These are phyloP conservation scores for Pluvialis apricaria DNA, from an alignment of 2,113 vertebrate species.

Conservation along the genomic window DNA sequence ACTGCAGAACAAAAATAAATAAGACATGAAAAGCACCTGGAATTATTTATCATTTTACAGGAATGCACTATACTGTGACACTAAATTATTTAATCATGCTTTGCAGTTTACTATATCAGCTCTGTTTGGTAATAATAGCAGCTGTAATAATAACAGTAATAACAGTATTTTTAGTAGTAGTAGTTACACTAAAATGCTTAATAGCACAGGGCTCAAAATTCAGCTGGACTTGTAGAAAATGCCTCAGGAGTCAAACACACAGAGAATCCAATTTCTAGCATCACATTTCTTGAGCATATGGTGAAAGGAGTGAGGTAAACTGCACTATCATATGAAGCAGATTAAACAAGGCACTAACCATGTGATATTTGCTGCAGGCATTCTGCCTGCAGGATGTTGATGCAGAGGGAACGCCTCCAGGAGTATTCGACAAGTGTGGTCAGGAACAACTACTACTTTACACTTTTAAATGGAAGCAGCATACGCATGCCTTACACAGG, in stretches of 20 bases:
- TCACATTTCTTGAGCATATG: background rate
- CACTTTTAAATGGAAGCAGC: background rate
- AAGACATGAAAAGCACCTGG: background rate
- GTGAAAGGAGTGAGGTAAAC: background rate
- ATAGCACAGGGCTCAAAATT: background rate
- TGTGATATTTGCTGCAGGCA: background rate
- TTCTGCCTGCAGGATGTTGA: background rate
- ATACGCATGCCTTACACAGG: background rate
- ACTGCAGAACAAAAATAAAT: background rate
- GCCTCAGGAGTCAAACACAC: background rate
- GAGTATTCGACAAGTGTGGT: background rate
- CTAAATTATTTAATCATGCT: background rate
- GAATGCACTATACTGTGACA: background rate
- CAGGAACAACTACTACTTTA: background rate
- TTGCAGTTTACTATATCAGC: background rate
- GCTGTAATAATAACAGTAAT: background rate
- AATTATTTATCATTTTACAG: background rate
- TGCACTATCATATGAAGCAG: background rate
- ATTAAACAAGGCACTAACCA: background rate
- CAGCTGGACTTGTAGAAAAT: background rate
- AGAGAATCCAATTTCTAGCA: background rate
- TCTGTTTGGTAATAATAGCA: background rate
- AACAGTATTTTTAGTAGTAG: background rate
- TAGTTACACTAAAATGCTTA: background rate
- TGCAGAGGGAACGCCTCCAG: background rate